phyloP scores from a whole-genome alignment of 2,888 invertebrate genomes.

The Molorchus minor region DNA sequence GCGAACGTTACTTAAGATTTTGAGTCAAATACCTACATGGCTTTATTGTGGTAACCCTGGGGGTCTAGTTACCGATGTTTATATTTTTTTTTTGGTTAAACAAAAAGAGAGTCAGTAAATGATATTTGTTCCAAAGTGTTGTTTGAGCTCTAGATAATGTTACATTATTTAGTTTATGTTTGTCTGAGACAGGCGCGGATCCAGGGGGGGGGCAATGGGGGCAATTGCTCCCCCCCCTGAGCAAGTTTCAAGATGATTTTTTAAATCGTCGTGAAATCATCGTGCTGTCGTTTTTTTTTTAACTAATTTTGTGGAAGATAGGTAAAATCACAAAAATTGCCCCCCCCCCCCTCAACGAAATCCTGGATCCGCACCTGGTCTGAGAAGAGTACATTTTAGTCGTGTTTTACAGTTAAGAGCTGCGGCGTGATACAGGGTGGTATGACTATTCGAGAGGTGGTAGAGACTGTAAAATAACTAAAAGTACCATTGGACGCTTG shows the following conservation, averaged over 20 bases:
- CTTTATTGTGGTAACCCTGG: neutral
- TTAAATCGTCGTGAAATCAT: no score
- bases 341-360: no score
- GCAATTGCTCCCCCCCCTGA: no score
- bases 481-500: neutral
- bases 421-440: neutral
- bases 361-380: no score
- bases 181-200: no score
- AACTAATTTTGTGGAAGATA: neutral
- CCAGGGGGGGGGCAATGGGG: no score
- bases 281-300: neutral
- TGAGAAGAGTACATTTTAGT: neutral
- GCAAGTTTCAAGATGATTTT: no score
- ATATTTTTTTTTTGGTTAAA: neutral
- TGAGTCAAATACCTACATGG: neutral
- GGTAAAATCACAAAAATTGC: neutral
- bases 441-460: neutral
- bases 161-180: neutral
- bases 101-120: no score
- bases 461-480: neutral
- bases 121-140: no score
- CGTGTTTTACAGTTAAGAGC: neutral
- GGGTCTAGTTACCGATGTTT: neutral
- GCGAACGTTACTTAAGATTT: neutral
- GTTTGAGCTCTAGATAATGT: neutral